phyloP scores from a whole-genome alignment of 1,140 invertebrate genomes.

The Drosophila lacertosa region DNA sequence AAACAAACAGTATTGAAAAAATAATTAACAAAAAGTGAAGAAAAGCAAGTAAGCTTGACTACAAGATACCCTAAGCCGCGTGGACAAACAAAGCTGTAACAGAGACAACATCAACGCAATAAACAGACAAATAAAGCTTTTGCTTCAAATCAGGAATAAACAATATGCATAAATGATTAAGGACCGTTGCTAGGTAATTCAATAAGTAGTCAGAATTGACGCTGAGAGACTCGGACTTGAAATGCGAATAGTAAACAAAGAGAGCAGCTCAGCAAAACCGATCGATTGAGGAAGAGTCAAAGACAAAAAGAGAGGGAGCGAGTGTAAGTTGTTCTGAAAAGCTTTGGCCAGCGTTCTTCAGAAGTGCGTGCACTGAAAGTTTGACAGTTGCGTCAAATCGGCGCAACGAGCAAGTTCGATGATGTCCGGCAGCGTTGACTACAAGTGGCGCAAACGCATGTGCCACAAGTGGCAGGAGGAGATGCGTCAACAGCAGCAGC shows the following conservation, averaged over 20 bases:
- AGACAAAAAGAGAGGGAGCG: neutral
- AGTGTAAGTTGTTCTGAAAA: neutral
- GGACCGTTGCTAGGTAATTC: too few relatives aligned
- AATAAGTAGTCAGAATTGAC: neutral
- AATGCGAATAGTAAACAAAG: neutral
- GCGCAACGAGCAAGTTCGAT: constrained; percentile 21
- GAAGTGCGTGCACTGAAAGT: neutral
- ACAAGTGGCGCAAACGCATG: constrained; percentile 44
- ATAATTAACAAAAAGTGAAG: constrained; percentile 12
- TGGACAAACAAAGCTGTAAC: too few relatives aligned
- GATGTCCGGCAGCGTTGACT: constrained; percentile 5
- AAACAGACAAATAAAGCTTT: too few relatives aligned
- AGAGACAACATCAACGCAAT: too few relatives aligned
- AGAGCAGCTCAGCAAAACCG: too few relatives aligned
- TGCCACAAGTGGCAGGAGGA: constrained; percentile 41
- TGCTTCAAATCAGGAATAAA: too few relatives aligned
- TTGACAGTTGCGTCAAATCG: constrained; percentile 14
- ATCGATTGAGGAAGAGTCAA: too few relatives aligned
- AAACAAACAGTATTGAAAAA: constrained; percentile 14
- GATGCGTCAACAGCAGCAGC: constrained; percentile 1
- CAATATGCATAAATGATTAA: too few relatives aligned
- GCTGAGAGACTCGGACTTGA: neutral
- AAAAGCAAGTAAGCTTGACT: too few relatives aligned
- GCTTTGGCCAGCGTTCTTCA: neutral
- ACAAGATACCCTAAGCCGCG: too few relatives aligned